Evolutionary conservation across 2,888 invertebrate species (phyloP), one percentile per base, ranked within the genome.

Genomic region (Macrophya annulata): DNA sequence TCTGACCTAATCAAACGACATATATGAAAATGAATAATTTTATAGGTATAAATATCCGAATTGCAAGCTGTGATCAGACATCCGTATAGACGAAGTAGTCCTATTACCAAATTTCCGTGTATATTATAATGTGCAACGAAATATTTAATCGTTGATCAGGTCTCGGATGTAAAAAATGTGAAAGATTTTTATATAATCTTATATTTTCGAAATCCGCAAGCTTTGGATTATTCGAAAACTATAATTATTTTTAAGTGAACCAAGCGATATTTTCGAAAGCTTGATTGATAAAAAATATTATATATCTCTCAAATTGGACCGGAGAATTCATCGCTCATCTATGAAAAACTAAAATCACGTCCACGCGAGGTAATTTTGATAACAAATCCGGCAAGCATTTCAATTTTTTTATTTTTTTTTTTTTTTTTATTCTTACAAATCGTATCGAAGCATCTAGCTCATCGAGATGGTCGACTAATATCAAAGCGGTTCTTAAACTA

Each of bases 241-340:
- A 31, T 31, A 37, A n/a, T 31, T 51, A 76, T 76, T 51, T n/a
- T n/a, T n/a, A n/a, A 77, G 51, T 51, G 17, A 9, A 77, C 17
- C 55, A 77, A 77, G 76, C 76, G 31, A 45, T 21, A 48, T 31
- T 48, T 15, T 15, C 48, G 48, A 76, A 48, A 48, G 51, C 55
- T 55, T 17, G 37, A 31, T 77, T 55, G 31, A 77, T 51, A 55
- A 37, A 77, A 77, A 45, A 77, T 51, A 77, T 77, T 55, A 55
- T 55, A 55, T n/a, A 25, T 55, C 37, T 77, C 37, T 15, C 8
- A 25, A 31, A 37, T 77, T 31, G 55, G 17, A 51, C 55, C 55
- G 51, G 31, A 51, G 8, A 45, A 5, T 45, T 45, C 45, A 15
- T n/a, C 43, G 9, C 43, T 72, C 17, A 15, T 43, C 6, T 12